phyloP scores from a whole-genome alignment of 2,888 invertebrate genomes.

The Cotesia congregata region DNA sequence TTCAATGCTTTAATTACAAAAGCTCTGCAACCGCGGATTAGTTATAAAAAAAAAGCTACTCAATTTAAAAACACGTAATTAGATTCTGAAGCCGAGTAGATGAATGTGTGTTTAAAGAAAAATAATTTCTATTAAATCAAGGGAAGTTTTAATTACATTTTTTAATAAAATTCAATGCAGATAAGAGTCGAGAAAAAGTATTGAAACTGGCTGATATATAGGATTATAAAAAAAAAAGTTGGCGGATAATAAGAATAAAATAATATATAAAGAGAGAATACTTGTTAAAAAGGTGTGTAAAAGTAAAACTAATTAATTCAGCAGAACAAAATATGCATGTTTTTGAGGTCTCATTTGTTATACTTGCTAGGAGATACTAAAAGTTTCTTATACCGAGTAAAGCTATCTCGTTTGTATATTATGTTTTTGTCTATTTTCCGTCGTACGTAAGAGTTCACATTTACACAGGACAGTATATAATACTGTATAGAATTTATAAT shows the following conservation, averaged over 20 bases:
- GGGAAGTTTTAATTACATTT: neutral
- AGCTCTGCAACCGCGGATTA: too few species aligned
- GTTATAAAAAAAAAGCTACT: neutral
- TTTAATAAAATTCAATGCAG: neutral
- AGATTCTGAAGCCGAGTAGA: neutral
- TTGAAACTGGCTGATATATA: neutral
- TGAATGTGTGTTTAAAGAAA: neutral
- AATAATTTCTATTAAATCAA: neutral
- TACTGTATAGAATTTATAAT: neutral
- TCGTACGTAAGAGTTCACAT: neutral
- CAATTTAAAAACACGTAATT: neutral
- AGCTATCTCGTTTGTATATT: slow-evolving; percentile 23
- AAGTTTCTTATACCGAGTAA: neutral
- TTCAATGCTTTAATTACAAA: neutral
- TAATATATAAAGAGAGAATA: neutral
- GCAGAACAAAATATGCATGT: neutral
- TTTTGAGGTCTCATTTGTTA: neutral
- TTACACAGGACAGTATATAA: neutral
- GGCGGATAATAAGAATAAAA: too few species aligned
- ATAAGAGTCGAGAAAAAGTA: neutral
- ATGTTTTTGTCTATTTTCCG: slow-evolving; percentile 3
- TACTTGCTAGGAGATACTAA: neutral
- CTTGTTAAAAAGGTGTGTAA: neutral
- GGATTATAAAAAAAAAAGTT: neutral
- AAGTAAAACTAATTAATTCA: neutral